These are phyloP conservation scores for Cydia pomonella DNA, from an alignment of 1,140 invertebrate genomes.

Conservation along the genomic window DNA sequence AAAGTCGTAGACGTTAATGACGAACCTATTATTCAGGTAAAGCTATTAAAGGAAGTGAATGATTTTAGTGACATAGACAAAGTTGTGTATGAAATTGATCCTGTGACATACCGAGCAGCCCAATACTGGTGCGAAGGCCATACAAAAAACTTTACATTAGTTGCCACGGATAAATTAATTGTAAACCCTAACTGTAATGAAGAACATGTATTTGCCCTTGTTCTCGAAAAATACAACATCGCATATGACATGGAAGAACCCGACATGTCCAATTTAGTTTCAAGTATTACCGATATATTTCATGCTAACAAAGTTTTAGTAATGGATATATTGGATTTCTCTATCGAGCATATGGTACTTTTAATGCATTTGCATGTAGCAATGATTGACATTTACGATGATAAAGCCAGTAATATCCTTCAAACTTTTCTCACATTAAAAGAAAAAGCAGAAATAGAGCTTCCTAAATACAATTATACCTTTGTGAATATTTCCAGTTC, in stretches of 20 bases:
- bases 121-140: constrained; percentile 75
- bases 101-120: constrained; percentile 61
- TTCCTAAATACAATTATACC: constrained; percentile 56
- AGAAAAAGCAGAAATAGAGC: constrained; percentile 46
- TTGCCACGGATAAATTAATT: constrained; percentile 63
- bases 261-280: constrained; percentile 41
- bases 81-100: constrained; percentile 55
- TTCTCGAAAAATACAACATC: constrained; percentile 48
- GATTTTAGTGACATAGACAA: constrained; percentile 49
- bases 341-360: constrained; percentile 43
- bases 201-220: constrained; percentile 65
- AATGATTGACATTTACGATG: constrained; percentile 43
- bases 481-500: constrained; percentile 70
- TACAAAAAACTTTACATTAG: constrained; percentile 63
- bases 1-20: constrained; percentile 57
- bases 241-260: constrained; percentile 43
- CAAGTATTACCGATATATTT: constrained; percentile 55
- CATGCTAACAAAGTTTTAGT: constrained; percentile 56
- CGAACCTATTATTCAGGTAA: constrained; percentile 44
- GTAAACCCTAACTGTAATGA: constrained; percentile 61
- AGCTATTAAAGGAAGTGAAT: constrained; percentile 29
- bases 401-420: constrained; percentile 48
- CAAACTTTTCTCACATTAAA: constrained; percentile 46
- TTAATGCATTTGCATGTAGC: constrained; percentile 61
- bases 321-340: constrained; percentile 64